A percentile compares a stretch with the other conserved stretches of the same genome.
Conservation (phyloP, 2,797 vertebrate species). For the Lacerta agilis region DNA sequence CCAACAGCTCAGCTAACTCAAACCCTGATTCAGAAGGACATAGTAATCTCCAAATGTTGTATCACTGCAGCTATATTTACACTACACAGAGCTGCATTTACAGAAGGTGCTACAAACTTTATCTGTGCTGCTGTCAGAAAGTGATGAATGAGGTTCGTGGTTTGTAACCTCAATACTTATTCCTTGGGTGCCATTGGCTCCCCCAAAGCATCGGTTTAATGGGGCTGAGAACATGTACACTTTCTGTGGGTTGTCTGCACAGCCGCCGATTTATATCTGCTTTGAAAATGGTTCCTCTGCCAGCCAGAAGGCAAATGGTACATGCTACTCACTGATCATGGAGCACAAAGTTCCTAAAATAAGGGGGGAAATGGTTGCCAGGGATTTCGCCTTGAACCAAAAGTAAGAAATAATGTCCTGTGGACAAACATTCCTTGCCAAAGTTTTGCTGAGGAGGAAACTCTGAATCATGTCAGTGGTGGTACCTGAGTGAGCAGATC, state of each 20-base stretch:
- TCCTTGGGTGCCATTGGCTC: conserved; percentile 45
- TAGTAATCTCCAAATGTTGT: conserved; percentile 21
- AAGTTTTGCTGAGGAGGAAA: neutral
- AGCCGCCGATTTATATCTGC: conserved; percentile 22
- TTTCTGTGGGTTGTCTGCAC: conserved; percentile 25
- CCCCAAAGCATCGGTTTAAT: conserved; percentile 42
- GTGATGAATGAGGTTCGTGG: conserved; percentile 73
- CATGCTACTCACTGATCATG: neutral
- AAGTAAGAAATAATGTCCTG: neutral
- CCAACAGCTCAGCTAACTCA: neutral
- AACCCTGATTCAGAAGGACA: conserved; percentile 40
- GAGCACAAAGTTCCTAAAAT: neutral
- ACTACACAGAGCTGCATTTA: conserved; percentile 55
- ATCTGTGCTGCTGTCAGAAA: conserved; percentile 67
- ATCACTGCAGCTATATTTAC: conserved; percentile 45
- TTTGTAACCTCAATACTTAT: conserved; percentile 61
- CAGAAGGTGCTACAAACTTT: conserved; percentile 59
- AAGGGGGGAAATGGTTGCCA: neutral
- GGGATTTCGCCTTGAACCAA: neutral
- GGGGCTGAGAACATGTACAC: conserved; percentile 36
- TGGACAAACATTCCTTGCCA: neutral
- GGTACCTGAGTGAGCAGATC: neutral
- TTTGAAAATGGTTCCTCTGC: conserved; percentile 37
- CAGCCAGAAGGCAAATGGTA: neutral
- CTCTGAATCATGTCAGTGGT: neutral